Evolutionary conservation across 2,888 invertebrate species (phyloP), one percentile per base, ranked within the genome.

Genomic region (Apomyelois bistriatella): DNA sequence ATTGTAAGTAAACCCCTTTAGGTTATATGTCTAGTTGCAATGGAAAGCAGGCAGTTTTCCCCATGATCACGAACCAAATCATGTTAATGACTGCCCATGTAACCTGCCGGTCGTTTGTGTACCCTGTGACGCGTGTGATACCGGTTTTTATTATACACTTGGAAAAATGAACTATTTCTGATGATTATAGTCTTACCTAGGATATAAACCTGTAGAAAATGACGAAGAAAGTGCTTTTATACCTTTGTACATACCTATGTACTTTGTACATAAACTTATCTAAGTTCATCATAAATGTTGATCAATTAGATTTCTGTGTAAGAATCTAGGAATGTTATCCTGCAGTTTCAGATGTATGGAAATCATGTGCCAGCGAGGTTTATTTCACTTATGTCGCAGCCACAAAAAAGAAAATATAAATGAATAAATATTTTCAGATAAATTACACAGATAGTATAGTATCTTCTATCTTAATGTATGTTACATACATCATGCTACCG

Each of bases 21-120:
- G 59, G 61, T 82, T 88, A 73, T 89, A 89, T 82, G 68, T 61
- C 52, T 53, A 52, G 54, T 64, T 52, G 46, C 55, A 56, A 62
- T 76, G 73, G 83, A 86, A 85, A 85, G 80, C 81, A 65, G 68
- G 65, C 68, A 57, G 78, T 85, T 84, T 82, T 82, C 83, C 72
- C 74, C 68, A 73, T 71, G 75, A 60, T 61, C 80, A 80, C 71
- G 57, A 59, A 85, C 74, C 83, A 82, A 83, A 85, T 78, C 82
- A 74, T 76, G 80, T 76, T 85, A 88, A 88, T 88, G 76, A 72
- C 65, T 68, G 72, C 64, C 69, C 60, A 64, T 62, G 57, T 53
- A 50, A 59, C 43, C 46, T 40, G 52, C 61, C 9, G 56, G 58
- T 56, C 67, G 70, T 70, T 70, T 65, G 72, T 62, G 65, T 73